phyloP scores from a whole-genome alignment of 2,113 vertebrate species.

The Phrynosoma blainvillii region DNA sequence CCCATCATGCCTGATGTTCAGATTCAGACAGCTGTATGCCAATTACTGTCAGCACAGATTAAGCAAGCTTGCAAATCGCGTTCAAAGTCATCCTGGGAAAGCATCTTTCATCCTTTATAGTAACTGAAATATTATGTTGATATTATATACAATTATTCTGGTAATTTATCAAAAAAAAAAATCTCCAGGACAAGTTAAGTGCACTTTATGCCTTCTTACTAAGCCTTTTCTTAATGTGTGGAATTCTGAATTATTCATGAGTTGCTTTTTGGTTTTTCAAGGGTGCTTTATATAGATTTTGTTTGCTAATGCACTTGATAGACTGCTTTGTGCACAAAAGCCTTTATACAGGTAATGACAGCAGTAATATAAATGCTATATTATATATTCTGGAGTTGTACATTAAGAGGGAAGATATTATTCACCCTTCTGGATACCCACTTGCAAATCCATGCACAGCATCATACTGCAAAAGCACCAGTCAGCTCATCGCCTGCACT shows the following conservation, averaged over 20 bases:
- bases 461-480: slow-evolving; percentile 53
- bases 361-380: slow-evolving; percentile 73
- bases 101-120: slow-evolving; percentile 59
- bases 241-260: slow-evolving; percentile 76
- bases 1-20: neutral
- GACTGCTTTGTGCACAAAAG: slow-evolving; percentile 63
- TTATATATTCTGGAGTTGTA: slow-evolving; percentile 67
- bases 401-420: slow-evolving; percentile 53
- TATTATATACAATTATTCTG: slow-evolving; percentile 60
- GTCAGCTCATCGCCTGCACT: neutral
- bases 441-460: slow-evolving; percentile 56
- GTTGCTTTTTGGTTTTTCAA: slow-evolving; percentile 56
- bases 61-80: slow-evolving; percentile 58
- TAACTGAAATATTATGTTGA: slow-evolving; percentile 57
- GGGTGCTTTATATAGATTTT: slow-evolving; percentile 70
- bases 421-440: slow-evolving; percentile 61
- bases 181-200: slow-evolving; percentile 60
- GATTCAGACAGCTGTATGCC: slow-evolving; percentile 47
- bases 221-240: slow-evolving; percentile 65
- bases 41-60: slow-evolving; percentile 51
- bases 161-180: slow-evolving; percentile 55
- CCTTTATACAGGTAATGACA: slow-evolving; percentile 56
- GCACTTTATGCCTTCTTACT: slow-evolving; percentile 57
- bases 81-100: slow-evolving; percentile 56
- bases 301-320: slow-evolving; percentile 73